phyloP scores from a whole-genome alignment of 2,888 invertebrate species.

The Molanna angustata region DNA sequence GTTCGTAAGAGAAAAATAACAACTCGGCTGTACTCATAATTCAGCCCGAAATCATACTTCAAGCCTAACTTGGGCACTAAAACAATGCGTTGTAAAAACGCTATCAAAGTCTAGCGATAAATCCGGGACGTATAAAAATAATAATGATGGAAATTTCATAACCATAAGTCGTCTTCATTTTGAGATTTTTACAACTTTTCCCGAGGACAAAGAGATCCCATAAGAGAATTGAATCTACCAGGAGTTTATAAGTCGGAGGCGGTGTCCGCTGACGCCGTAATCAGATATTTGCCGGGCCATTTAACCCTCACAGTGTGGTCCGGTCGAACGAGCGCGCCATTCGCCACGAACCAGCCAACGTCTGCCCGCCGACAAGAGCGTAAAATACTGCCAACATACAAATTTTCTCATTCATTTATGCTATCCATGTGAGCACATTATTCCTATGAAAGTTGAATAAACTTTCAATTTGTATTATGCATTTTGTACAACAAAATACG shows the following conservation, averaged over 20 bases:
- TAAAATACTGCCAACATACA: slow-evolving; percentile 25
- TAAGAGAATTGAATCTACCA: slow-evolving; percentile 2
- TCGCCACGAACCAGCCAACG: slow-evolving; percentile 19
- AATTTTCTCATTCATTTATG: slow-evolving; percentile 1
- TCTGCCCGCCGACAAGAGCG: slow-evolving; percentile 23
- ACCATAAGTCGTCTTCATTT: slow-evolving; percentile 10
- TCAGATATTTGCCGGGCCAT: slow-evolving; percentile 32
- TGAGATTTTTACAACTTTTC: neutral
- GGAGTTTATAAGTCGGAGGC: slow-evolving; percentile 19
- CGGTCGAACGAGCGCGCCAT: slow-evolving; percentile 13
- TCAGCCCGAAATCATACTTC: too few species aligned
- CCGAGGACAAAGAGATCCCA: slow-evolving; percentile 7
- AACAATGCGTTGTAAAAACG: too few species aligned
- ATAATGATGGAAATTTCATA: neutral
- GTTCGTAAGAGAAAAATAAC: too few species aligned
- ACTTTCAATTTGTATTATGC: too few species aligned
- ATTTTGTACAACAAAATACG: too few species aligned
- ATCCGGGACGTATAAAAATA: too few species aligned
- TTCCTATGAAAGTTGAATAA: too few species aligned
- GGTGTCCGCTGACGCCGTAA: slow-evolving; percentile 24
- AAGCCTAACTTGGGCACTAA: too few species aligned
- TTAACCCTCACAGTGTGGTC: slow-evolving; percentile 26
- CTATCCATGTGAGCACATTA: too few species aligned
- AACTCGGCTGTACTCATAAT: too few species aligned
- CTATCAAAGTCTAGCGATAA: too few species aligned